Evolutionary conservation across 2,888 invertebrate species (phyloP), one percentile per base, ranked within the genome.

Genomic region (Pandemis corylana): DNA sequence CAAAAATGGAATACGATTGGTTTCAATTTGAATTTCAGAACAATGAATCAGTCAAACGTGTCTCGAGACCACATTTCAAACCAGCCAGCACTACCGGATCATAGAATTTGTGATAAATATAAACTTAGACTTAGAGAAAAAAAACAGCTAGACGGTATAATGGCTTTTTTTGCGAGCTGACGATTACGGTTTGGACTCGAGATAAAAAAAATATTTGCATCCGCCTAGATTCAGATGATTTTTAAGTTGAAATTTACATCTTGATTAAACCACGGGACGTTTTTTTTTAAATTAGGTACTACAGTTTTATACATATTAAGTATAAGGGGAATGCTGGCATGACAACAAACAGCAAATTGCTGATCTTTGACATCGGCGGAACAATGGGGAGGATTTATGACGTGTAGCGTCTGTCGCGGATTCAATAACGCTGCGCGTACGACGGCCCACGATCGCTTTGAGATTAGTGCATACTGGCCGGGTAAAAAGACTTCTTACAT

Each of bases 291-390:
- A 44, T 64, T 66, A 7, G 12, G 46, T 28, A 20, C 20, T 9
- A 56, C 13, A 56, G 7, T 56, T 56, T 56, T 46, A 46, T 10
- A 10, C 12, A 56, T 15, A 65, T 70, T 12, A 51, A 75, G 79
- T 79, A 79, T 80, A 78, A 78, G 78, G 80, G 80, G 81, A 81
- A 82, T 78, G 77, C 71, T 83, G 84, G 86, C 82, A 85, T 87
- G 84, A 90, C 91, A 92, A 93, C 90, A 89, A 92, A 93, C 90
- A 89, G 92, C 90, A 93, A 92, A 93, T 93, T 91, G 90, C 90
- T 91, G 92, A 94, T 93, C 94, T 94, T 92, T 94, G 92, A 92
- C 93, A 91, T 91, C 85, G 83, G 82, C 83, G 87, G 88, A 91
- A 93, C 93, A 93, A 93, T 93, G 91, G 92, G 78, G 83, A 87